These are phyloP conservation scores for Gorsachius magnificus DNA, from an alignment of 2,797 vertebrate genomes.

Conservation along the genomic window DNA sequence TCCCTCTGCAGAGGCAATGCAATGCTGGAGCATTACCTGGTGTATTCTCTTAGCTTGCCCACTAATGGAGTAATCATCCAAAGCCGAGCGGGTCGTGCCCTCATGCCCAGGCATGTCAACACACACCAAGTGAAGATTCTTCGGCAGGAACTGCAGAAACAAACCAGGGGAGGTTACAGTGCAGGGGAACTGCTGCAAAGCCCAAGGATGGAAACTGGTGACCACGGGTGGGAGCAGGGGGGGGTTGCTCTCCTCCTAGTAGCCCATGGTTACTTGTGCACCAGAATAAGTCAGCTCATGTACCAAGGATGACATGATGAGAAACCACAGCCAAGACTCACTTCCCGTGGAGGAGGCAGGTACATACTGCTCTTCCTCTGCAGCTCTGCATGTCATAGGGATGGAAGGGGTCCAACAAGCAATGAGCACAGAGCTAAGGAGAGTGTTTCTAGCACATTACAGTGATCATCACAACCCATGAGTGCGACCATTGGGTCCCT, in stretches of 20 bases:
- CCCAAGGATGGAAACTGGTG: neutral
- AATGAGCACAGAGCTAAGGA: neutral
- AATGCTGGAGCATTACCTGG: constrained; percentile 80
- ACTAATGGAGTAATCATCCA: constrained; percentile 88
- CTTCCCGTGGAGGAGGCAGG: neutral
- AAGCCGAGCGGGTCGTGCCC: constrained; percentile 86
- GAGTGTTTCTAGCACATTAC: neutral
- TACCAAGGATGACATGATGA: neutral
- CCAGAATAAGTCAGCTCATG: neutral
- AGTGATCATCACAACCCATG: neutral
- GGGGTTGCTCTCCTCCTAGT: neutral
- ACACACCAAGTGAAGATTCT: constrained; percentile 87
- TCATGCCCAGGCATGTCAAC: constrained; percentile 96
- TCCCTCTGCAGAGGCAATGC: neutral
- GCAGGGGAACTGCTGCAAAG: neutral
- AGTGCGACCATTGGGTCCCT: fast-evolving
- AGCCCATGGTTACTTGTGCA: neutral
- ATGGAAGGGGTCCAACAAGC: neutral
- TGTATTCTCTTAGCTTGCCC: constrained; percentile 91
- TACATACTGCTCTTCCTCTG: neutral
- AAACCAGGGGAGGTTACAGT: neutral
- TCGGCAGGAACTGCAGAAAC: constrained; percentile 83
- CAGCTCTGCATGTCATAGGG: neutral
- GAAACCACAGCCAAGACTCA: neutral
- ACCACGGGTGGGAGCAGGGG: fast-evolving